These are phyloP conservation scores for Gambusia yucatana DNA, from an alignment of 2,797 vertebrate species.

Conservation along the genomic window DNA sequence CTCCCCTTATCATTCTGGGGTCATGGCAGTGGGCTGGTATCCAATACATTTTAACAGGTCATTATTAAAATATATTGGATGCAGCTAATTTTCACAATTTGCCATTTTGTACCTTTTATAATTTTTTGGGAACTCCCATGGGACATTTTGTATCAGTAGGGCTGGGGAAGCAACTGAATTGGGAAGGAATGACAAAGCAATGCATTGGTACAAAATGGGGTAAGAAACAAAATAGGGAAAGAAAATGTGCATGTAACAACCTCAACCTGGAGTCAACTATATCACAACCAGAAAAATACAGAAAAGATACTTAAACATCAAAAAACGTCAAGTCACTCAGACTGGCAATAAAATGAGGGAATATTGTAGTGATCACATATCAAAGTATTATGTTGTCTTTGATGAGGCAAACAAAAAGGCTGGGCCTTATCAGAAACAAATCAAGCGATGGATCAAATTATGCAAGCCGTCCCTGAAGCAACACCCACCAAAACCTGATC, in stretches of 20 bases:
- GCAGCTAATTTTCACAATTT: neutral
- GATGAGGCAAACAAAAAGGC: constrained; percentile 58
- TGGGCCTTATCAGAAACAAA: constrained; percentile 43
- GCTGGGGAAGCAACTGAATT: neutral
- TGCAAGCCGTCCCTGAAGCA: constrained; percentile 18
- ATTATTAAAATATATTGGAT: neutral
- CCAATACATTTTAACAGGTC: neutral
- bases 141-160: neutral
- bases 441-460: constrained; percentile 44
- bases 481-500: constrained; percentile 8
- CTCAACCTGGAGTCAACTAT: neutral
- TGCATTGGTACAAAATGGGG: neutral
- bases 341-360: constrained; percentile 38
- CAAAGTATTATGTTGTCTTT: constrained; percentile 54
- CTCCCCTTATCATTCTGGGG: neutral
- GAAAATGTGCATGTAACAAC: neutral
- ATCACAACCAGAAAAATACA: neutral
- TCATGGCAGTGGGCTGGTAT: neutral
- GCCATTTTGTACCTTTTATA: neutral
- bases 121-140: neutral
- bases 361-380: constrained; percentile 51
- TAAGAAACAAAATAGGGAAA: neutral
- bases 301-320: neutral
- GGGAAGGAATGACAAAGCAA: neutral
- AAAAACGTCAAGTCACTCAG: constrained; percentile 14